Evolutionary conservation across 2,888 invertebrate species (phyloP).

Genomic region (Drosophila leonis): DNA sequence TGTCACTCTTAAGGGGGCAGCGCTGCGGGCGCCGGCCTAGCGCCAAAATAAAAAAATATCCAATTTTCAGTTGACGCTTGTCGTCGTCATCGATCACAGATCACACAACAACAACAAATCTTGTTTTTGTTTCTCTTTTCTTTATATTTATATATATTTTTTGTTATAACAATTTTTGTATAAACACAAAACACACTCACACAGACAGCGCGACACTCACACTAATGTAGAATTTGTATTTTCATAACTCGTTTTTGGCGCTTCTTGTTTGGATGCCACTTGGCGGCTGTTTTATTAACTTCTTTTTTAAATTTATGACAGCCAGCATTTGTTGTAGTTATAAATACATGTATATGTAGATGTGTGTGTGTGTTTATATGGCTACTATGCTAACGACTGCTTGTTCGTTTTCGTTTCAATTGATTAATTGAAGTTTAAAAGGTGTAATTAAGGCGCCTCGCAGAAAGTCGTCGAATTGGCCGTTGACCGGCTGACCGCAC

Average conservation of each 20-base stretch:
- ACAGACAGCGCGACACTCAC: constrained; percentile 1
- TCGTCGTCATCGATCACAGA: constrained; percentile 73
- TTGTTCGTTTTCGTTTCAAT: constrained; percentile 47
- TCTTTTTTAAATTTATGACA: constrained; percentile 62
- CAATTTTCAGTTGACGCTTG: constrained; percentile 74
- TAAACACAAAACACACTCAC: constrained; percentile 16
- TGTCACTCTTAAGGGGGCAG: neutral
- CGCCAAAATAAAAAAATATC: constrained; percentile 58
- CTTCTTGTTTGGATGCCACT: constrained; percentile 65
- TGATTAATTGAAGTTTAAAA: constrained; percentile 75
- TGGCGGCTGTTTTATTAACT: constrained; percentile 65
- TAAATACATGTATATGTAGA: neutral
- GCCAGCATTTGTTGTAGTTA: constrained; percentile 38
- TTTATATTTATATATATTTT: constrained; percentile 1
- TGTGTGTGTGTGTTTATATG: no score
- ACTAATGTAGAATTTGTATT: constrained; percentile 69
- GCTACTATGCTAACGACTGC: constrained; percentile 10
- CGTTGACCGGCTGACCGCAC: constrained; percentile 18
- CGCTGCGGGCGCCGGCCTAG: constrained; percentile 23
- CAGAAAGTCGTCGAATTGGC: constrained; percentile 60
- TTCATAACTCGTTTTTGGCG: constrained; percentile 77
- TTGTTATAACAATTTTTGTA: constrained; percentile 60
- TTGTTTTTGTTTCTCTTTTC: constrained; percentile 54
- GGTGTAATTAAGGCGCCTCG: constrained; percentile 62
- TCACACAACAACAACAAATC: constrained; percentile 52